Conservation (phyloP, 2,113 vertebrate species). For the Apaloderma vittatum region DNA sequence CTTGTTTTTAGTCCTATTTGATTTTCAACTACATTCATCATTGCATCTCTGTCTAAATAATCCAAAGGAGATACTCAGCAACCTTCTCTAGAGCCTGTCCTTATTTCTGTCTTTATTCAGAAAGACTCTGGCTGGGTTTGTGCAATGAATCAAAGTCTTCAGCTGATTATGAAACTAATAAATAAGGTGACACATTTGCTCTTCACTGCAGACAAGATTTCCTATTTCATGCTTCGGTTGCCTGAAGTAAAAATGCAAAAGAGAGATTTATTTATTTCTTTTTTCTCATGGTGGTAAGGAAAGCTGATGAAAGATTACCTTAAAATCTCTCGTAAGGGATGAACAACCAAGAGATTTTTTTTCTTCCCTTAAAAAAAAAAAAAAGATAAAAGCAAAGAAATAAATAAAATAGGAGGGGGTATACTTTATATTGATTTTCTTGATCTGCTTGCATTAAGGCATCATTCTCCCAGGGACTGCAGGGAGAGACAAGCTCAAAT, state of each 20-base stretch:
- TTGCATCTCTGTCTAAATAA: neutral
- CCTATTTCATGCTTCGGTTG: constrained; percentile 78
- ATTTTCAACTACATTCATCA: neutral
- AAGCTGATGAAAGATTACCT: constrained; percentile 72
- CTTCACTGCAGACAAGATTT: constrained; percentile 65
- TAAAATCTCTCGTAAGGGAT: constrained; percentile 60
- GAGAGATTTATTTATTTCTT: neutral
- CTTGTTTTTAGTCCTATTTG: neutral
- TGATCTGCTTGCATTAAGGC: constrained; percentile 55
- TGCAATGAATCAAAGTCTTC: constrained; percentile 27
- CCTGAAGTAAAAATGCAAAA: constrained; percentile 61
- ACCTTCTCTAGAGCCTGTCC: neutral
- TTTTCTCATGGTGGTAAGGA: constrained; percentile 15
- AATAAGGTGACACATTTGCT: constrained; percentile 68
- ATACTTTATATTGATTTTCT: constrained; percentile 54
- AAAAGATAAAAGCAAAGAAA: constrained; percentile 13
- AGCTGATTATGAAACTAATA: constrained; percentile 56
- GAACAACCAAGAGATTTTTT: constrained; percentile 18
- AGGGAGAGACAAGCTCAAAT: neutral
- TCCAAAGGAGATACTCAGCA: neutral
- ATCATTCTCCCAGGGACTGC: constrained; percentile 40
- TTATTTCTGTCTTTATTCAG: neutral
- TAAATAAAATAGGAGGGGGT: constrained; percentile 37
- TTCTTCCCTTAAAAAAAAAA: neutral
- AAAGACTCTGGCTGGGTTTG: neutral